Conservation (phyloP, 2,888 invertebrate genomes). For the Cyclophora punctaria region DNA sequence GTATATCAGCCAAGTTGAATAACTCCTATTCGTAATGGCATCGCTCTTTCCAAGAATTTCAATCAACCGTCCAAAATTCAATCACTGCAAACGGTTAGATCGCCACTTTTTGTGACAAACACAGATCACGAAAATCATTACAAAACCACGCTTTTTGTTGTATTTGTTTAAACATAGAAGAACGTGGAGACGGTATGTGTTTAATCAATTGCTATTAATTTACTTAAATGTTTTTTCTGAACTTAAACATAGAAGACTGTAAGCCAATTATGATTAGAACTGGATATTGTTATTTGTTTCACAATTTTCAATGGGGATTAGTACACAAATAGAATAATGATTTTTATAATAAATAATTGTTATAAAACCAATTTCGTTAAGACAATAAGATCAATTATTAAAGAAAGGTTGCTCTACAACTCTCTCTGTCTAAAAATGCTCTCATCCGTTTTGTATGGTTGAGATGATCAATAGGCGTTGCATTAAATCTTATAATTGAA, state of each 20-base stretch:
- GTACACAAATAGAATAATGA: too few species aligned
- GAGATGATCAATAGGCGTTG: slow-evolving; percentile 38
- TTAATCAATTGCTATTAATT: too few species aligned
- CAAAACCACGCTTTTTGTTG: slow-evolving; percentile 41
- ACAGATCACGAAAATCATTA: slow-evolving; percentile 32
- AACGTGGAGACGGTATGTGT: slow-evolving; percentile 15
- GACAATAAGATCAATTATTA: too few species aligned
- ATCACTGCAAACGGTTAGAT: slow-evolving; percentile 35
- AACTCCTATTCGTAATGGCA: slow-evolving; percentile 20
- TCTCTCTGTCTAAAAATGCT: slow-evolving; percentile 1
- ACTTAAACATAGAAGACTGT: too few species aligned
- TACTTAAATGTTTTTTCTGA: too few species aligned
- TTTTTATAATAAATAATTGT: too few species aligned
- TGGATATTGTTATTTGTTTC: too few species aligned
- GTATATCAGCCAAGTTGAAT: too few species aligned
- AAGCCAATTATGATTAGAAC: too few species aligned
- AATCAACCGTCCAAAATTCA: slow-evolving; percentile 42
- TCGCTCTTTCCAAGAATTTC: slow-evolving; percentile 43
- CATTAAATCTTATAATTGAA: slow-evolving; percentile 53
- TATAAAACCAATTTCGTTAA: too few species aligned
- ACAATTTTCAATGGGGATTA: too few species aligned
- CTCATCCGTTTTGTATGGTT: slow-evolving; percentile 4
- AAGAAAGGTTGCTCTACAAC: not conserved
- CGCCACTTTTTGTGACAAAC: slow-evolving; percentile 32
- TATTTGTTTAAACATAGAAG: slow-evolving; percentile 7